Evolutionary conservation across 2,113 vertebrate species (phyloP).

Genomic region (Tupaia chinensis): DNA sequence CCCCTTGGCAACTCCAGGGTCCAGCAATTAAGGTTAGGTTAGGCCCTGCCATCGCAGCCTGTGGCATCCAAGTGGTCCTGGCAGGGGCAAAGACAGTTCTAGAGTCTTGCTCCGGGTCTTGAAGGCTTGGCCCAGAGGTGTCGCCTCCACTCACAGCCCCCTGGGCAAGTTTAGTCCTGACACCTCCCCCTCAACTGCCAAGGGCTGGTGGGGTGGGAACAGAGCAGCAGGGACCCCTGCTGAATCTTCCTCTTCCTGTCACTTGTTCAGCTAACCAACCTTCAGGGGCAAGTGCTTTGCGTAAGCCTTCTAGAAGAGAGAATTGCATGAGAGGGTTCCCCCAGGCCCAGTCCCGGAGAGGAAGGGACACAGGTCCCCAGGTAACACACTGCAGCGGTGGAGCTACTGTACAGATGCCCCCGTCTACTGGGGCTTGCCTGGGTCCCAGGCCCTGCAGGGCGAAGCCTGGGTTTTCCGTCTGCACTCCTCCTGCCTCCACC

Average conservation of each 20-base stretch:
- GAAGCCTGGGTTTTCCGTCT: background rate
- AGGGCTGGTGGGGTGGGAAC: no score
- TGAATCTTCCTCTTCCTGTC: background rate
- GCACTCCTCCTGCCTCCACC: background rate
- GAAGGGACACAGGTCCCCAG: background rate
- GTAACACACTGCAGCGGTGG: rapidly evolving
- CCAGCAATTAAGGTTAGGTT: background rate
- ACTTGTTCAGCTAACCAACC: background rate
- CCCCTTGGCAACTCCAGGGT: background rate
- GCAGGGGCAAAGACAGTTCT: background rate
- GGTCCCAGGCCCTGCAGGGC: background rate
- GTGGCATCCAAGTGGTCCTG: background rate
- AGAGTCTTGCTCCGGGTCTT: background rate
- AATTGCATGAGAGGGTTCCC: background rate
- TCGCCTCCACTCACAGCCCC: background rate
- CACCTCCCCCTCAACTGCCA: rapidly evolving
- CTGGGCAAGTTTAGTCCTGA: background rate
- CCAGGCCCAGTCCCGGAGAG: background rate
- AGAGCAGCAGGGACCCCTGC: background rate
- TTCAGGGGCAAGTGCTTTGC: background rate
- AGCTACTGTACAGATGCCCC: background rate
- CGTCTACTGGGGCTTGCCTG: background rate
- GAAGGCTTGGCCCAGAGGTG: background rate
- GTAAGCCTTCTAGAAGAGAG: background rate
- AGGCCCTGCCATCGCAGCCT: background rate